Evolutionary conservation across 2,797 vertebrate genomes (phyloP).

Genomic region (Rhincodon typus): DNA sequence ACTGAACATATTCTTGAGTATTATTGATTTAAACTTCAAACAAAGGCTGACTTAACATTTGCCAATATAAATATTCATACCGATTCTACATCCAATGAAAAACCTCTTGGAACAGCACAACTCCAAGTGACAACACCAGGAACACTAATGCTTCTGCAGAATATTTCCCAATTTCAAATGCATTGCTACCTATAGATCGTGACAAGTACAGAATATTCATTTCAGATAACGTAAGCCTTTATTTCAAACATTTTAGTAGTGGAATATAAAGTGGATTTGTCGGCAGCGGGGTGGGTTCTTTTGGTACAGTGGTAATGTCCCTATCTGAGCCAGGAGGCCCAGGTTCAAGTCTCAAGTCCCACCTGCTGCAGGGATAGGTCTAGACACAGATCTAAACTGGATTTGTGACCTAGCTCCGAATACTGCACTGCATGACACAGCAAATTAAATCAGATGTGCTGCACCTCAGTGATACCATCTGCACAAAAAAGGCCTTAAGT

Average conservation of each 20-base stretch:
- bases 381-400: too few species aligned
- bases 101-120: neutral
- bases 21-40: neutral
- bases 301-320: too few species aligned
- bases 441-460: neutral
- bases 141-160: neutral
- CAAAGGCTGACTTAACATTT: neutral
- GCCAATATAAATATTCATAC: neutral
- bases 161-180: neutral
- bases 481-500: neutral
- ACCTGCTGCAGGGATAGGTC: too few species aligned
- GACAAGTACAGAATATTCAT: neutral
- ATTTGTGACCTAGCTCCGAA: neutral
- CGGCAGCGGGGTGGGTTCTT: too few species aligned
- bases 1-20: neutral
- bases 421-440: neutral
- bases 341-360: too few species aligned
- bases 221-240: neutral
- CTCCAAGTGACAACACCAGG: neutral
- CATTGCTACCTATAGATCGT: neutral
- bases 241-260: neutral
- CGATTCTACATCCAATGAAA: neutral
- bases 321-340: too few species aligned
- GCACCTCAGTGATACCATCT: too few species aligned
- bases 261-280: neutral